These are phyloP conservation scores for Corythaeola cristata DNA, from an alignment of 2,113 vertebrate species.

Conservation along the genomic window DNA sequence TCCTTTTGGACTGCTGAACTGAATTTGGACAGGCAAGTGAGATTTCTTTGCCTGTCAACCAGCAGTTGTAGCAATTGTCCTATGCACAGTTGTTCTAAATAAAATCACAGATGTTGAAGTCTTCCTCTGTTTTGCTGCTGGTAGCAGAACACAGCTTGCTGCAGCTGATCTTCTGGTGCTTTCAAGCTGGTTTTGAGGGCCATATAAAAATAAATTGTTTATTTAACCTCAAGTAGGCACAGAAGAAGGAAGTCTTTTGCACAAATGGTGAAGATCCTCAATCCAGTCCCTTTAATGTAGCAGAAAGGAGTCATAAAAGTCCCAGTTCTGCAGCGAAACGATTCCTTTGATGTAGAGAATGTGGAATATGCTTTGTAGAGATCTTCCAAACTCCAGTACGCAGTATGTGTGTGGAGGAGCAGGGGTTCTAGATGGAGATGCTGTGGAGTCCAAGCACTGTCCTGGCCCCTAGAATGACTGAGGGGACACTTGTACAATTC, in stretches of 20 bases:
- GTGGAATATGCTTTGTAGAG: not conserved
- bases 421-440: not conserved
- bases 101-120: slow-evolving; percentile 21
- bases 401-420: not conserved
- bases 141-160: not conserved
- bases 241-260: slow-evolving; percentile 9
- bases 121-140: slow-evolving; percentile 8
- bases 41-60: not conserved
- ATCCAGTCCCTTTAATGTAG: slow-evolving; percentile 21
- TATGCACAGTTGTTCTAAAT: slow-evolving; percentile 3
- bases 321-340: not conserved
- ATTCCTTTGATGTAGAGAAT: slow-evolving; percentile 40
- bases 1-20: not conserved
- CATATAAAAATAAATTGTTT: slow-evolving; percentile 41
- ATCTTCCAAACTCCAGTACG: not conserved
- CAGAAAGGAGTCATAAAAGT: slow-evolving; percentile 24
- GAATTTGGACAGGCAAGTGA: not conserved
- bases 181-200: slow-evolving; percentile 28
- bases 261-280: slow-evolving; percentile 1
- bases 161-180: slow-evolving; percentile 31
- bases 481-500: not conserved
- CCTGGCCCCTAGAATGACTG: not conserved
- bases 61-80: not conserved
- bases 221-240: slow-evolving; percentile 24
- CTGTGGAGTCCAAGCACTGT: not conserved